A percentile compares a stretch with the other conserved stretches of the same genome.
phyloP scores from a whole-genome alignment of 2,888 invertebrate species.

The Acrocera orbiculus region DNA sequence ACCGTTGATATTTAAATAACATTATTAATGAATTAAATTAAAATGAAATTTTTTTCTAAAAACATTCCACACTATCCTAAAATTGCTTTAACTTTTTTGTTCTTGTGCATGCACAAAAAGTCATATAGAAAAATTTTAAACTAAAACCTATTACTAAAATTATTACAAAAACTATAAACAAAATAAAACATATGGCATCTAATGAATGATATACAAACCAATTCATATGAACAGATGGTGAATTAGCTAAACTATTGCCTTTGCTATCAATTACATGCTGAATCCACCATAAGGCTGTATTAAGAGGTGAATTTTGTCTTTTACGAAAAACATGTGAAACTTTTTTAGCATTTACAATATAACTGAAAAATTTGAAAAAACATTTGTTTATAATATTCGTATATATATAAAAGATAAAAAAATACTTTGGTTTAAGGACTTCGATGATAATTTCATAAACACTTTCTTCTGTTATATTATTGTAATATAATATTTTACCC shows the following conservation, averaged over 20 bases:
- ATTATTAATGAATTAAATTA: no score
- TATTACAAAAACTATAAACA: no score
- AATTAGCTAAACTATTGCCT: conserved; percentile 10
- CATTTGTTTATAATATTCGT: no score
- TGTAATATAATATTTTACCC: conserved; percentile 38
- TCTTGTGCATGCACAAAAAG: no score
- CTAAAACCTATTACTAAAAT: not conserved
- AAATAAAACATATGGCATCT: conserved; percentile 19
- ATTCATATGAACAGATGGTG: conserved; percentile 19
- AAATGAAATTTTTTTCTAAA: no score
- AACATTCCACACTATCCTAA: no score
- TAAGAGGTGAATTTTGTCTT: conserved; percentile 35
- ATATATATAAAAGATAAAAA: no score
- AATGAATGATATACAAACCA: conserved; percentile 27
- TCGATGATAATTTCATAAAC: conserved; percentile 37
- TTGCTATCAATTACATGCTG: conserved; percentile 35
- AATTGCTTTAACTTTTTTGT: no score
- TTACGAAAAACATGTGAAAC: conserved; percentile 37
- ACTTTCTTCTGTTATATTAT: conserved; percentile 37
- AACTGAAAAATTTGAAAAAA: conserved; percentile 14
- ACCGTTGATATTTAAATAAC: no score
- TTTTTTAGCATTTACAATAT: conserved; percentile 23
- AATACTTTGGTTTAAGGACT: no score
- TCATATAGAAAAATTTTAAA: no score
- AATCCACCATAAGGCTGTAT: conserved; percentile 40